Conservation (phyloP, 2,888 invertebrate species). For the Heliconius aoede region DNA sequence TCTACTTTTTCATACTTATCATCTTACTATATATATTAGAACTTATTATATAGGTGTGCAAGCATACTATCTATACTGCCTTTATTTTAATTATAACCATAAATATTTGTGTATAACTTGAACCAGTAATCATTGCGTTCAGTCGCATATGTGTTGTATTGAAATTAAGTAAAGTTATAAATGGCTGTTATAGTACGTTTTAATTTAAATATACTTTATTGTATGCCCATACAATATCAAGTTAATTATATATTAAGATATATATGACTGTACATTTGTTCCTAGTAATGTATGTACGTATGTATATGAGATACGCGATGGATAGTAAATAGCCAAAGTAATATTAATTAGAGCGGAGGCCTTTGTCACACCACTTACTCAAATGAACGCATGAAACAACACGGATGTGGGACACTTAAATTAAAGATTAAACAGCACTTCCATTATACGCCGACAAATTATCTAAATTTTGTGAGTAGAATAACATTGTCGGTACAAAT, state of each 20-base stretch:
- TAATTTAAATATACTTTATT: no score
- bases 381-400: conserved; percentile 64
- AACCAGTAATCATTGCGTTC: no score
- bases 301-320: not conserved
- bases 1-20: no score
- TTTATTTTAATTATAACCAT: no score
- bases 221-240: no score
- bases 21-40: no score
- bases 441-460: conserved; percentile 71
- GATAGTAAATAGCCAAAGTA: conserved; percentile 27
- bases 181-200: no score
- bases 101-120: no score
- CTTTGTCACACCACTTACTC: conserved; percentile 58
- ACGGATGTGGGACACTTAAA: conserved; percentile 68
- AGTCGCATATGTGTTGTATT: no score
- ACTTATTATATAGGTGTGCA: no score
- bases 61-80: no score
- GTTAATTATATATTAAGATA: not conserved
- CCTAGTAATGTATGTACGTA: not conserved
- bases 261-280: not conserved
- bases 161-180: no score
- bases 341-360: conserved; percentile 39
- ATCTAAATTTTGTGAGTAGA: conserved; percentile 64
- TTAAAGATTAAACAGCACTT: conserved; percentile 75
- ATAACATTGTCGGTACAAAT: conserved; percentile 69